phyloP scores from a whole-genome alignment of 2,888 invertebrate genomes.

The Elmis aenea region DNA sequence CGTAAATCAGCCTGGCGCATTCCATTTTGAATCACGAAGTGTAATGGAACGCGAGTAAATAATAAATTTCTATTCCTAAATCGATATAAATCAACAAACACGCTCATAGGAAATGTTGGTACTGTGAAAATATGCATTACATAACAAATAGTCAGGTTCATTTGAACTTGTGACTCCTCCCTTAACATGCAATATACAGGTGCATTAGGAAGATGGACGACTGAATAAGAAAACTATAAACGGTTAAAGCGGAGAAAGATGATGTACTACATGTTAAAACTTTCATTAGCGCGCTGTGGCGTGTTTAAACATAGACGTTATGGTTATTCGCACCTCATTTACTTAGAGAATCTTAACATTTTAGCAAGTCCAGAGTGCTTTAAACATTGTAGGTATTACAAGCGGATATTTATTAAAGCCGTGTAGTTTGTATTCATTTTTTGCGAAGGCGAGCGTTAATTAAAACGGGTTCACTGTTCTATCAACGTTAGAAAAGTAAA shows the following conservation, averaged over 20 bases:
- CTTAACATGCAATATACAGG: conserved; percentile 12
- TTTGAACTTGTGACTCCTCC: conserved; percentile 14
- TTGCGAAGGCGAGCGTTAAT: too few species aligned
- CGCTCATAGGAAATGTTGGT: conserved; percentile 24
- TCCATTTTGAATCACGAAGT: conserved; percentile 6
- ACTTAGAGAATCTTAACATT: conserved; percentile 5
- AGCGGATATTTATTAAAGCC: too few species aligned
- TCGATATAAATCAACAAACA: conserved; percentile 28
- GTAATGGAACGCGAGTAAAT: conserved; percentile 22
- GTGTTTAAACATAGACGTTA: conserved; percentile 4
- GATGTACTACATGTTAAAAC: conserved; percentile 4
- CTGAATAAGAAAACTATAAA: conserved; percentile 5
- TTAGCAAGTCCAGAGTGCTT: too few species aligned
- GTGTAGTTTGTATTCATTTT: too few species aligned
- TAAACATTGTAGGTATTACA: too few species aligned
- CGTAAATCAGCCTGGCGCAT: too few species aligned
- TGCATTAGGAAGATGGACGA: conserved; percentile 11
- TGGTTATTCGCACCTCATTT: conserved; percentile 7
- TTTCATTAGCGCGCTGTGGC: conserved; percentile 3
- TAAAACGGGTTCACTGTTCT: too few species aligned
- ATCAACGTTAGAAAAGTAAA: too few species aligned
- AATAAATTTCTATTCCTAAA: conserved; percentile 21
- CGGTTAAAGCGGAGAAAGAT: conserved; percentile 3
- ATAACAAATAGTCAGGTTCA: conserved; percentile 21
- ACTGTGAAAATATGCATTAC: conserved; percentile 19